phyloP scores from a whole-genome alignment of 2,113 vertebrate genomes.

The Pelobates fuscus region DNA sequence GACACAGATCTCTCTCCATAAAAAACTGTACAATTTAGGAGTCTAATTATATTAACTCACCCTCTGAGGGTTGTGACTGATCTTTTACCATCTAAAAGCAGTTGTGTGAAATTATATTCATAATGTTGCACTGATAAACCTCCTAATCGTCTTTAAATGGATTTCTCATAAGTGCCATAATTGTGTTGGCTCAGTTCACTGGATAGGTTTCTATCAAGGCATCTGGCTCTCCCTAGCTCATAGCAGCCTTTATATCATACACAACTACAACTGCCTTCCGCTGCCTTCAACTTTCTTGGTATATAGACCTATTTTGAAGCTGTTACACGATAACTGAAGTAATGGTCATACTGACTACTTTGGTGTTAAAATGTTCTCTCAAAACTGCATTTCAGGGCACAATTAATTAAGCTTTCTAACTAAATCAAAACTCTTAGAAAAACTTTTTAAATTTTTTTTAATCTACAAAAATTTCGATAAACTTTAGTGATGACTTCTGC shows the following conservation, averaged over 20 bases:
- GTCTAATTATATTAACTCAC: slow-evolving; percentile 26
- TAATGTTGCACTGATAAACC: slow-evolving; percentile 42
- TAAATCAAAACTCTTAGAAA: no score
- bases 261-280: background rate
- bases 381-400: no score
- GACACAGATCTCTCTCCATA: background rate
- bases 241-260: background rate
- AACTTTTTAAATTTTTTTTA: no score
- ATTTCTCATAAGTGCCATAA: slow-evolving; percentile 23
- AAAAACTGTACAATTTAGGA: slow-evolving; percentile 13
- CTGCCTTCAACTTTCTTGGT: background rate
- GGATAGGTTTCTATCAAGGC: slow-evolving; percentile 12
- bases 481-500: no score
- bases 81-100: slow-evolving; percentile 36
- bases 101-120: slow-evolving; percentile 35
- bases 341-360: no score
- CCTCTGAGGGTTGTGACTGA: slow-evolving; percentile 19
- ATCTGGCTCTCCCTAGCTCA: slow-evolving; percentile 1
- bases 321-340: no score
- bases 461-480: no score
- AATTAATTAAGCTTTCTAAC: no score
- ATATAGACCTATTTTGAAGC: no score
- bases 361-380: no score
- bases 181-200: slow-evolving; percentile 38
- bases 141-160: slow-evolving; percentile 38